Evolutionary conservation across 2,797 vertebrate genomes (phyloP), one percentile per base, ranked within the genome.

Genomic region (Pseudomugil gertrudae): DNA sequence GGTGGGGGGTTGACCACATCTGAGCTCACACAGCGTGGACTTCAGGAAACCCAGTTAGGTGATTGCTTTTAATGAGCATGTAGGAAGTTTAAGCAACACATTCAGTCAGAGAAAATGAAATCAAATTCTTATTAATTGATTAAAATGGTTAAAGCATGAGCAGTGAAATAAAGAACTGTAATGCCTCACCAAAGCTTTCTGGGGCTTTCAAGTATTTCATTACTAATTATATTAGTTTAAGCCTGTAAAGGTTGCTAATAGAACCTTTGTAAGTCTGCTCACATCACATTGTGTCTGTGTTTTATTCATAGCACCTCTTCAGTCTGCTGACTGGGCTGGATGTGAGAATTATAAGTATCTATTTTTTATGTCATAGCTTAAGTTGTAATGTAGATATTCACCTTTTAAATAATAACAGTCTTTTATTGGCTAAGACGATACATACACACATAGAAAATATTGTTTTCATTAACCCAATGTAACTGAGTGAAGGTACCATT

Each of bases 121-220:
- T 89, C 84, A 76, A 64, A 68, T 79, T 72, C 65, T 69, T 85
- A 84, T 84, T 86, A 80, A 84, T 88, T 86, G 77, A 89, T 90
- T 72, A 47, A 57, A 62, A 81, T 69, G 61, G 65, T 76, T 64
- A 56, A 63, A 68, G 76, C 62, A 72, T 64, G 62, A 57, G 66
- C 57, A 81, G n/a, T 71, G 68, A 83, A 79, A 61, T 74, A 15
- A 30, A 57, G 30, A 50, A 72, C 40, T 57, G 8, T 23, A 47
- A 63, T 51, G n/a, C 14, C 57, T 35, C 51, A n/a, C 54, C 0
- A 15, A 56, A 64, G 27, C 52, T 76, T 66, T 57, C 57, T 64
- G 27, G 63, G 19, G 33, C 66, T 63, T 35, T 51, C 40, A 77
- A 65, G 24, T 36, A 57, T 80, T 51, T 69, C 27, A 61, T 59